Evolutionary conservation across 2,888 invertebrate genomes (phyloP), one percentile per base, ranked within the genome.

Genomic region (Cerceris rybyensis): DNA sequence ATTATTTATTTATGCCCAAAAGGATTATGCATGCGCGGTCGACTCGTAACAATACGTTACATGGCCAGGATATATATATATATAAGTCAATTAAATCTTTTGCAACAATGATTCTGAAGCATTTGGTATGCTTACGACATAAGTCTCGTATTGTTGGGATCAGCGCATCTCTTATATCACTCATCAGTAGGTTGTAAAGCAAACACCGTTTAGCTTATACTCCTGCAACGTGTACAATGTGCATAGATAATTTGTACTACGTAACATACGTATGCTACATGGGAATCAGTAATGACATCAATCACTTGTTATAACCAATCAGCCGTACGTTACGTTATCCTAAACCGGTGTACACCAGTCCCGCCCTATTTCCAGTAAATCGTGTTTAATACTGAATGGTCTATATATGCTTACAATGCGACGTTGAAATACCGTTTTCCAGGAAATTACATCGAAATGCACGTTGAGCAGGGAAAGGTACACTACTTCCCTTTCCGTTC

Each of bases 281-380:
- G 46, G 49, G 71, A 71, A 77, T 76, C 80, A 58, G 78, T 86
- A 85, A 83, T 85, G 82, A 65, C 83, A 86, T 86, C 86, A 86
- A 86, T 86, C 86, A 86, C 83, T 81, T 75, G 86, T 86, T 86
- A 81, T 76, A 84, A 86, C 83, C 83, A 83, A 84, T 86, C 86
- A 83, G 73, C 84, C 83, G 76, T 80, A 77, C 78, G 78, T 85
- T 86, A 86, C 85, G 86, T 86, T 85, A 82, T 86, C 85, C 86
- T 68, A 54, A 80, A 71, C 67, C 73, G 68, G 63, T 75, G 58
- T 42, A 58, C 55, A 42, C 61, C 54, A 11, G 58, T 60, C 70
- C 60, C 68, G 54, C 13, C 49, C 68, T 43, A 41, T 69, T 80
- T 75, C 78, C 71, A 73, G 49, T 69, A 77, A 77, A 81, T 82